Conservation (phyloP, 2,113 vertebrate species). For the Aleadryas rufinucha region DNA sequence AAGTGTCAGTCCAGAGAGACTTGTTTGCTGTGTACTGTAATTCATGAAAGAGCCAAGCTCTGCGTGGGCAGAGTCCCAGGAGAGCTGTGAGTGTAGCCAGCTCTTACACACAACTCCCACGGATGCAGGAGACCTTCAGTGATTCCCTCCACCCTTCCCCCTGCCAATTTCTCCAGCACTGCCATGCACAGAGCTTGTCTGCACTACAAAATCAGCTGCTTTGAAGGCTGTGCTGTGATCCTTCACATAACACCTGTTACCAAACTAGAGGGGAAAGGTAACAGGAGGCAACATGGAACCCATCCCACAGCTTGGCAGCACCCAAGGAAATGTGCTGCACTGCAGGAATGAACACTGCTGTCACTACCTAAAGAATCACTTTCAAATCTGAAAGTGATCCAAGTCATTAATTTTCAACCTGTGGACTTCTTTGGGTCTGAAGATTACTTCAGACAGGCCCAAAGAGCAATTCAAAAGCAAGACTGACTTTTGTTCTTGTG, state of each 20-base stretch:
- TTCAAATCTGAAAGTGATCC: background rate
- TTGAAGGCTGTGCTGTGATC: background rate
- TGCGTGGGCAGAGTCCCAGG: background rate
- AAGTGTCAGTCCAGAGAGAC: background rate
- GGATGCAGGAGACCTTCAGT: background rate
- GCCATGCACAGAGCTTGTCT: background rate
- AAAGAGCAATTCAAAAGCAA: background rate
- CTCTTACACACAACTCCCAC: background rate
- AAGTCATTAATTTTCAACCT: background rate
- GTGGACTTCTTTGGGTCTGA: background rate
- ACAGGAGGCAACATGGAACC: background rate
- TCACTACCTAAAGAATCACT: background rate
- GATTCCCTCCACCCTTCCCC: background rate
- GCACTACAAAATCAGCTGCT: background rate
- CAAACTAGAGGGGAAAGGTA: background rate
- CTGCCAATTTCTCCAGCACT: background rate
- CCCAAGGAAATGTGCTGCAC: background rate
- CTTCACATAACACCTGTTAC: background rate
- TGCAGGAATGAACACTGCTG: background rate
- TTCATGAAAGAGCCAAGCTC: background rate
- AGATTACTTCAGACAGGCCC: background rate
- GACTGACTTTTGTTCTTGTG: background rate
- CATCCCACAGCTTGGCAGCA: background rate
- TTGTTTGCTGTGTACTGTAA: background rate
- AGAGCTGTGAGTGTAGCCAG: background rate